Base-by-base conservation (phyloP, 1,140 invertebrate species). In the Melitaea cinxia region DNA sequence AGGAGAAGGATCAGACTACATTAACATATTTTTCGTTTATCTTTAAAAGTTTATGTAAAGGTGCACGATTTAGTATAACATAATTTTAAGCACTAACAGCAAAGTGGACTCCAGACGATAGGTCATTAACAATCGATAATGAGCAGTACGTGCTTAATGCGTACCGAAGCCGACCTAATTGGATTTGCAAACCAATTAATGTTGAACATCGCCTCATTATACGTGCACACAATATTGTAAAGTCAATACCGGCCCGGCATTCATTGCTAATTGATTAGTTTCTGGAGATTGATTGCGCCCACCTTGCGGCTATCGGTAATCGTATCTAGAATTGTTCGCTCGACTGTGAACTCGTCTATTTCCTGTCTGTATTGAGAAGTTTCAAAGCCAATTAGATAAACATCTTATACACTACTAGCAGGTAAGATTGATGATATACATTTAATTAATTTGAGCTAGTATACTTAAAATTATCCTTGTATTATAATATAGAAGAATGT, bases 121-220 rank as follows among this genome's bases (percentile, higher is more conserved):
- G 74, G 75, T 83, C 82, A 87, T 87, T 87, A 87, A 76, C 78
- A 81, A 80, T 81, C 77, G 69, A 82, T 85, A 88, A 88, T 88
- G 83, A 82, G 72, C 58, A 45, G 81, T 70, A 83, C 85, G 85
- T 86, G 83, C 83, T 80, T 87, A 85, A 83, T 84, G 79, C 77
- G 78, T 81, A 81, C 66, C 68, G 77, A 58, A 75, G 68, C 70
- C 72, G 66, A 80, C 75, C 74, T 86, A 84, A 88, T 88, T 88
- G 83, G 83, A 86, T 88, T 84, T 84, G 80, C 81, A 74, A 83
- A 86, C 73, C 85, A 88, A 88, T 86, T 86, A 86, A 82, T 82
- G 75, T 73, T 81, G 65, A 80, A 85, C 82, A 83, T 78, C 76
- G 69, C 56, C 71, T 80, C 80, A 85, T 85, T 85, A 81, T 85